A percentile compares a stretch with the other conserved stretches of the same genome.
These are phyloP conservation scores for Sebastes melanostomus DNA, from an alignment of 2,797 vertebrate species.

Conservation along the genomic window DNA sequence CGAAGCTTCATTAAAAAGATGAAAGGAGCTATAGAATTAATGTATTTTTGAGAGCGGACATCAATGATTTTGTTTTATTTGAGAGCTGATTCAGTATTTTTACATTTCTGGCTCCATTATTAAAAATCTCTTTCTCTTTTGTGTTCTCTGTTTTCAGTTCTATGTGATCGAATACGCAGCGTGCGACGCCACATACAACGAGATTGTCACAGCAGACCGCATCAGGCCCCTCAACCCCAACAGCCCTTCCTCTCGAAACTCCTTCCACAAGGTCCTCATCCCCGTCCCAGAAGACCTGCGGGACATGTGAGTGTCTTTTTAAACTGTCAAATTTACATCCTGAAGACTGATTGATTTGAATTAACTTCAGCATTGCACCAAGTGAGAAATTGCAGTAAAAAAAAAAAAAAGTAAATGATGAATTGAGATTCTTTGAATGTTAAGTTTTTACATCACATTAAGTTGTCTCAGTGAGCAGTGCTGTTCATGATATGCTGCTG, in stretches of 20 bases:
- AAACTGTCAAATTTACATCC: not conserved
- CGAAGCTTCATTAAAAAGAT: not conserved
- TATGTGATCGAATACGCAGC: slow-evolving; percentile 95
- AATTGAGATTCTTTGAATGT: not conserved
- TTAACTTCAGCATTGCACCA: not conserved
- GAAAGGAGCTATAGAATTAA: not conserved
- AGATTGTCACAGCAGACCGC: slow-evolving; percentile 92
- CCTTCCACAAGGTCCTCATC: slow-evolving; percentile 90
- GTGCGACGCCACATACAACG: slow-evolving; percentile 92
- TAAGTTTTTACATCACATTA: not conserved
- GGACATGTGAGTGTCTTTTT: slow-evolving; percentile 86
- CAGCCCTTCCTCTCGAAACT: slow-evolving; percentile 85
- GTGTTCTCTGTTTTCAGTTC: slow-evolving; percentile 78
- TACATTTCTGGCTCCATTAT: not conserved
- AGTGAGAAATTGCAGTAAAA: not conserved
- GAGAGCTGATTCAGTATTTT: not conserved
- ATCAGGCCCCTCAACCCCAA: slow-evolving; percentile 93
- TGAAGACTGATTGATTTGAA: not conserved
- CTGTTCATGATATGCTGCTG: not conserved
- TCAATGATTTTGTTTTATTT: not conserved
- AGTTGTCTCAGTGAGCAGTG: not conserved
- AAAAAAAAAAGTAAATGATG: not conserved
- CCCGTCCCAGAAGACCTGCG: slow-evolving; percentile 90
- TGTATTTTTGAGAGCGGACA: not conserved
- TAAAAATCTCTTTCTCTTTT: not conserved